These are phyloP conservation scores for Heloderma charlesbogerti DNA, from an alignment of 2,113 vertebrate species.

Conservation along the genomic window DNA sequence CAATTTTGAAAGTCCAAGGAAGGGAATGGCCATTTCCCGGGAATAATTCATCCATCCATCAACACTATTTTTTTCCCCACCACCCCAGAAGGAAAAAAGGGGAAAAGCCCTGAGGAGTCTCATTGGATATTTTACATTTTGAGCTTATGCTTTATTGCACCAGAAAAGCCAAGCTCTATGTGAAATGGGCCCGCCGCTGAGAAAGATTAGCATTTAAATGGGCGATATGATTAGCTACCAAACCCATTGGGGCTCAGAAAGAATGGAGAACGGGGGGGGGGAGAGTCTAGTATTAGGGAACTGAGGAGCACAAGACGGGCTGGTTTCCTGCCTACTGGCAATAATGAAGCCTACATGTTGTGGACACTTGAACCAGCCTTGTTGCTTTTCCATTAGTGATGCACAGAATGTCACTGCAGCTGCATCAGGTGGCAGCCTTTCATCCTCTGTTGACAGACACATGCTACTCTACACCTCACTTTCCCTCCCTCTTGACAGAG, in stretches of 20 bases:
- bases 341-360: background rate
- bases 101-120: background rate
- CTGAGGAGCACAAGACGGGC: background rate
- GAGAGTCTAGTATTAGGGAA: background rate
- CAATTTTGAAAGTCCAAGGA: background rate
- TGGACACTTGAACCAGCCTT: background rate
- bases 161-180: conserved; percentile 33
- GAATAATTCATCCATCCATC: background rate
- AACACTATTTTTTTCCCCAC: background rate
- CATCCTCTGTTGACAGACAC: background rate
- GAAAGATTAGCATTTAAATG: conserved; percentile 50
- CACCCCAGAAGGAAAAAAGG: background rate
- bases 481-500: background rate
- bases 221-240: conserved; percentile 29
- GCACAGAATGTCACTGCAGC: background rate
- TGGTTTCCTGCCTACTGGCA: background rate
- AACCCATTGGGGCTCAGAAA: conserved; percentile 11
- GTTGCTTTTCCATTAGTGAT: background rate
- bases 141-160: conserved; percentile 27
- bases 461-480: background rate
- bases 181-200: conserved; percentile 26
- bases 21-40: background rate
- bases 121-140: conserved; percentile 27
- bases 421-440: background rate
- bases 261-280: background rate